Base-by-base conservation (phyloP, 1,140 invertebrate genomes). In the Drosophila ironensis region DNA sequence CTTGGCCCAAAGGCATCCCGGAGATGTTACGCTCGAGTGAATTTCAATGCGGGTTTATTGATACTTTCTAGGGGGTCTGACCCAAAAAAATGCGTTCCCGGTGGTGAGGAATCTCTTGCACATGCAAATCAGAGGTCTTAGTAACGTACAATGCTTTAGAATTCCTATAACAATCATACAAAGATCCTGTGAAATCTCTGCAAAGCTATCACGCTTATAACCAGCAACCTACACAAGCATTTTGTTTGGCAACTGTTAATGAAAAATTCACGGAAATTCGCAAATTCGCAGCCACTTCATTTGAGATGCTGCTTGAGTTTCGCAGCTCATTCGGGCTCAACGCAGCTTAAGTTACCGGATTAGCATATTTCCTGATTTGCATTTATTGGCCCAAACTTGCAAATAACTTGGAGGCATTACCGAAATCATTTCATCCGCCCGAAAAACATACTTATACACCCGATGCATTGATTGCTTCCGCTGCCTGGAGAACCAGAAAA, bases 391-490 rank as follows among this genome's bases (percentile, higher is more conserved):
- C 33, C 9, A 48, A 53, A 47, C 12, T 59, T n/a, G 6, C 5
- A 22, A 28, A 70, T 57, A 42, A 50, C 50, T 68, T 11, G 4
- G 22, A 59, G 51, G 45, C 64, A 70, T 41, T 68, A 40, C 11
- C 56, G 14, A 35, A 67, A 56, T 57, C 63, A 46, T 59, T 57
- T 30, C 63, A 37, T 59, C 54, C 54, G 33, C 19, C 33, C 28
- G 5, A 33, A 3, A 40, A 38, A 50, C 37, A 25, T 25, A 33
- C 46, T 41, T 41, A 46, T 40, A 11, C 27, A 16, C 17, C 24
- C 46, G 50, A 77, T 72, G 56, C 74, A 81, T 84, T 84, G 73
- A 84, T 84, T 84, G 78, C 66, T 71, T 60, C 66, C 38, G 41
- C 11, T 24, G 8, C 4, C 20, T 11, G 30, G 4, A 11, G 47